Conservation (phyloP, 2,888 invertebrate genomes). For the Cerastis leucographa region DNA sequence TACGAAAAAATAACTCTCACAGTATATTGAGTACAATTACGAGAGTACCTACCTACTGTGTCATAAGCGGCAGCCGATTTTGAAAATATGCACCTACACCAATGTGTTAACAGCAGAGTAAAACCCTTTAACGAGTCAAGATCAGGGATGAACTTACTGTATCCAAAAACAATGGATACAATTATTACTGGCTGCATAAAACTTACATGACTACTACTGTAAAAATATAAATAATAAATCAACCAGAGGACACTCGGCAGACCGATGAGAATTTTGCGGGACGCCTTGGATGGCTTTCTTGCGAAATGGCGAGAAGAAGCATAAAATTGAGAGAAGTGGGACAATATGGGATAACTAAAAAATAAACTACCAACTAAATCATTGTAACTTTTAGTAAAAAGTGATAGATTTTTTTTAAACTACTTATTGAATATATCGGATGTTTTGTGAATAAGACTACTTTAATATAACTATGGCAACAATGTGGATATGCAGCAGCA, state of each 20-base stretch:
- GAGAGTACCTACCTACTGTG: background rate
- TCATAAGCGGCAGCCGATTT: slow-evolving; percentile 18
- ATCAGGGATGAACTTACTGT: background rate
- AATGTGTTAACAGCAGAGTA: background rate
- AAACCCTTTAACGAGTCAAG: background rate
- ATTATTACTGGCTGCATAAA: background rate
- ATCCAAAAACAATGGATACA: background rate
- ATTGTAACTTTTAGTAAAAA: background rate
- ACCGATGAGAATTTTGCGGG: no score
- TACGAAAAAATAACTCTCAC: slow-evolving; percentile 55
- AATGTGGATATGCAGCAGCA: no score
- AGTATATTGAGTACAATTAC: slow-evolving; percentile 47
- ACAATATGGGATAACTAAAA: background rate
- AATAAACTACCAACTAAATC: background rate
- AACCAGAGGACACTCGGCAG: background rate
- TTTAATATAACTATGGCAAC: background rate
- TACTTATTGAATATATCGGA: no score
- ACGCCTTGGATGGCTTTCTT: no score
- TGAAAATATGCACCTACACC: background rate
- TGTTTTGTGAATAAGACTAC: no score
- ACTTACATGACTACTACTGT: background rate
- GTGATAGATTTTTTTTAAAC: no score
- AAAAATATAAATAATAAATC: background rate
- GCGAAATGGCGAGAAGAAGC: no score
- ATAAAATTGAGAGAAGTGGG: no score